Percentiles rank a stretch among this genome's conserved stretches.
Evolutionary conservation across 2,113 vertebrate species (phyloP).

Genomic region (Oxyura jamaicensis): DNA sequence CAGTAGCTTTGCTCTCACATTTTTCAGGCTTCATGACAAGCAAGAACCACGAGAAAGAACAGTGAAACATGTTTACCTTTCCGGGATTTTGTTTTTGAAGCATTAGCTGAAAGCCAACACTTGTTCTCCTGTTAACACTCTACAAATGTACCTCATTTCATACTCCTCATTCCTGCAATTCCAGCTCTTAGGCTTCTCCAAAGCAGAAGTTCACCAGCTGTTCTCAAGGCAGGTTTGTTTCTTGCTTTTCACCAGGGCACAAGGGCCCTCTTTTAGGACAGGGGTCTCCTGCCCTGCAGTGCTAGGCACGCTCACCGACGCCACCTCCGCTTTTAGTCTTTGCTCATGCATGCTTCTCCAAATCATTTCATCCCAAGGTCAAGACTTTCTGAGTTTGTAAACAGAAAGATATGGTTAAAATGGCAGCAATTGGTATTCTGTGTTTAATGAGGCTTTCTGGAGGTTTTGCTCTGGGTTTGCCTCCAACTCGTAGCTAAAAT

Average conservation of each 20-base stretch:
- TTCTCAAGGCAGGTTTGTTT: not conserved
- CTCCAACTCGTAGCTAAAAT: not conserved
- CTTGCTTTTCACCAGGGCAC: not conserved
- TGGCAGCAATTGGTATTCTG: not conserved
- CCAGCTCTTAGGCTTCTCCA: not conserved
- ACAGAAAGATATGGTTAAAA: not conserved
- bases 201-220: not conserved
- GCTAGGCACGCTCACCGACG: not conserved
- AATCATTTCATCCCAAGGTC: not conserved
- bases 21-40: not conserved
- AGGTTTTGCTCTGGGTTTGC: not conserved
- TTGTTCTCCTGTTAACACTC: not conserved
- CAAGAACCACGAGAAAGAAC: not conserved
- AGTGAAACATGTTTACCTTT: not conserved
- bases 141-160: not conserved
- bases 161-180: not conserved
- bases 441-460: not conserved
- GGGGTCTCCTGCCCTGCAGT: rapidly evolving
- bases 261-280: not conserved
- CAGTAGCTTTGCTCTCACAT: not conserved
- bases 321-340: not conserved
- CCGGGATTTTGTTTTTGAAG: not conserved
- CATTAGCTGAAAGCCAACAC: not conserved
- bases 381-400: not conserved
- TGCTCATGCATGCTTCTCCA: rapidly evolving